phyloP scores from a whole-genome alignment of 2,888 invertebrate genomes.

The Coremacera marginata region DNA sequence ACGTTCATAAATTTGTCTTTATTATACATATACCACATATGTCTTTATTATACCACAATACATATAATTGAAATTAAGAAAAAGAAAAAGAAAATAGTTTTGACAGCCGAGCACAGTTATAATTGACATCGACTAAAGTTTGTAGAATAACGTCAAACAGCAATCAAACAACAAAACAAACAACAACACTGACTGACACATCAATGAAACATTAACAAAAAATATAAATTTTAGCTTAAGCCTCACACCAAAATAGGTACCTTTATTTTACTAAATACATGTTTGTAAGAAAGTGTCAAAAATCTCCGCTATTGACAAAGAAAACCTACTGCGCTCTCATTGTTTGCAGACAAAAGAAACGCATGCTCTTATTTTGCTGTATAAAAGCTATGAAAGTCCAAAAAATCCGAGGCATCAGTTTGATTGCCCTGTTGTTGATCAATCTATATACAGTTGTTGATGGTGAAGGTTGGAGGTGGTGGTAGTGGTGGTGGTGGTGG shows the following conservation, averaged over 20 bases:
- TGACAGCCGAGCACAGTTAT: no score
- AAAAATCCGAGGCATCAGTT: slow-evolving; percentile 66
- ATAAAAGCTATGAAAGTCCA: slow-evolving; percentile 68
- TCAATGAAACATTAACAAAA: not conserved
- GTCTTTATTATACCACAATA: no score
- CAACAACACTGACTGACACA: slow-evolving; percentile 40
- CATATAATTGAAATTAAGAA: slow-evolving; percentile 28
- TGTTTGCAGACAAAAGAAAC: slow-evolving; percentile 42
- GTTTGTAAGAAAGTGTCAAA: not conserved
- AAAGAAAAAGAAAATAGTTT: slow-evolving; percentile 14
- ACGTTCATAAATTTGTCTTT: not conserved
- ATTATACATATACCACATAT: not conserved
- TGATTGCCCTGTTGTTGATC: slow-evolving; percentile 66
- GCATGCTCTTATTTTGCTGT: slow-evolving; percentile 54
- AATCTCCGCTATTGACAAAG: not conserved
- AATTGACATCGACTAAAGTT: slow-evolving; percentile 2
- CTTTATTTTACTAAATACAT: not conserved
- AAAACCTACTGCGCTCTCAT: slow-evolving; percentile 50
- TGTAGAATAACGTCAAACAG: slow-evolving; percentile 18
- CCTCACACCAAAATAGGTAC: slow-evolving; percentile 19
- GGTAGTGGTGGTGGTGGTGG: slow-evolving; percentile 3
- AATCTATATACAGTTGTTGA: slow-evolving; percentile 50
- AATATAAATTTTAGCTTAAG: not conserved
- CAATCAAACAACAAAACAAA: slow-evolving; percentile 41
- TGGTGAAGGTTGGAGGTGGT: slow-evolving; percentile 24